Base-by-base conservation (phyloP, 2,113 vertebrate genomes). In the Illadopsis cleaveri region DNA sequence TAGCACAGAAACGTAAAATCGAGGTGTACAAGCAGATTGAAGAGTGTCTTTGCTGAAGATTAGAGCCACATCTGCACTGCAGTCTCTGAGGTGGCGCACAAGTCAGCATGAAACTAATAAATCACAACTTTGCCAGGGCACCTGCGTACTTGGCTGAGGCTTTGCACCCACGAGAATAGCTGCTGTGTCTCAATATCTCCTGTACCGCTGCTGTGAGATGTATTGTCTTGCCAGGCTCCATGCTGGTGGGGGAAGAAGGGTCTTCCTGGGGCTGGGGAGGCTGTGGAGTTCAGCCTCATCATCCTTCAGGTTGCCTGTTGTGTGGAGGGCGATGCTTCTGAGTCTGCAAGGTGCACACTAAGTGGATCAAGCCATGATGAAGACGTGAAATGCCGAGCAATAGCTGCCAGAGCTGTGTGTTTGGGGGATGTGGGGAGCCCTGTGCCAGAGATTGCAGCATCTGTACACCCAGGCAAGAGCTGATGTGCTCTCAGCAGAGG, bases 211-310 rank as follows among this genome's bases (percentile, higher is more conserved):
- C 68, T 28, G 3, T 15, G 2, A 4, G 18, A 38, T 16, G 15
- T 38, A 31, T 45, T 4, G 1, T 25, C 33, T 45, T 1, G 2
- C 18, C 22, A 14, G n/a, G n/a, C 37, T 61, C 27, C 0, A 0
- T 58, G 42, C 30, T 54, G 20, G 2, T 15, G 12, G 1, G 7
- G 13, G 5, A 15, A n/a, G 40, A 60, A 65, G 13, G 15, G 3
- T 35, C 40, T 56, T 72, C 31, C 57, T 45, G 28, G 30, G 16
- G 11, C 4, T 51, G 24, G 45, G 22, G 21, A 69, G 15, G 17
- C 42, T 73, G 40, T 72, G 71, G 28, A 45, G 31, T 16, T 28
- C n/a, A 61, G 5, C 8, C 14, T 89, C 14, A 19, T 82, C 2
- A 1, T 81, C 60, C 50, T 1, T 1, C 30, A 12, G 33, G n/a